These are phyloP conservation scores for Eurytoma adleriae DNA, from an alignment of 2,888 invertebrate species.

Conservation along the genomic window DNA sequence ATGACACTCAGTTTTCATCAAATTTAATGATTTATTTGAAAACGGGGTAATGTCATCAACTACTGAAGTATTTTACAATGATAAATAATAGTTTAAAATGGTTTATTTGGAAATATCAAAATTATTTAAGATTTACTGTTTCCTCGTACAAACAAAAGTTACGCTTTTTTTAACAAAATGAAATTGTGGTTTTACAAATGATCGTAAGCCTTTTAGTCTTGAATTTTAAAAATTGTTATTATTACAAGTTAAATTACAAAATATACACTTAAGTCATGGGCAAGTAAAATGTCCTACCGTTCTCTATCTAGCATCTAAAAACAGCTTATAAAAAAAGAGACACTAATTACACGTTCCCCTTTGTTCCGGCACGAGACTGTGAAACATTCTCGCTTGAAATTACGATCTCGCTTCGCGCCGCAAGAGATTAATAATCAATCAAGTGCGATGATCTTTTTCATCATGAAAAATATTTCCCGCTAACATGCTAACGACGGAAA, in stretches of 20 bases:
- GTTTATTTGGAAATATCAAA: no score
- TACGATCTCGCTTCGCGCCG: constrained; percentile 3
- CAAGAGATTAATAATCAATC: constrained; percentile 40
- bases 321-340: constrained; percentile 65
- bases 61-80: no score
- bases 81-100: no score
- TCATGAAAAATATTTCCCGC: constrained; percentile 40
- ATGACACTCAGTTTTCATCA: no score
- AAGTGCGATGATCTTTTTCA: constrained; percentile 18
- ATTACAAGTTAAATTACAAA: constrained; percentile 70
- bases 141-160: no score
- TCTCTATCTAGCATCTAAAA: constrained; percentile 67
- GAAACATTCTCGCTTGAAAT: constrained; percentile 27
- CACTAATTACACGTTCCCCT: constrained; percentile 67
- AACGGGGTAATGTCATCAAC: no score
- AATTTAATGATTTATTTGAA: no score
- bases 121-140: no score
- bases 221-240: constrained; percentile 60
- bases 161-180: no score
- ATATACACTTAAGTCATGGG: constrained; percentile 73
- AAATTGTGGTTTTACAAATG: no score
- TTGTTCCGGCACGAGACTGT: constrained; percentile 61
- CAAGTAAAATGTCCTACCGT: constrained; percentile 73
- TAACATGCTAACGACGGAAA: no score
- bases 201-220: not conserved